Base-by-base conservation (phyloP, 2,888 invertebrate species). In the Thera obeliscata region DNA sequence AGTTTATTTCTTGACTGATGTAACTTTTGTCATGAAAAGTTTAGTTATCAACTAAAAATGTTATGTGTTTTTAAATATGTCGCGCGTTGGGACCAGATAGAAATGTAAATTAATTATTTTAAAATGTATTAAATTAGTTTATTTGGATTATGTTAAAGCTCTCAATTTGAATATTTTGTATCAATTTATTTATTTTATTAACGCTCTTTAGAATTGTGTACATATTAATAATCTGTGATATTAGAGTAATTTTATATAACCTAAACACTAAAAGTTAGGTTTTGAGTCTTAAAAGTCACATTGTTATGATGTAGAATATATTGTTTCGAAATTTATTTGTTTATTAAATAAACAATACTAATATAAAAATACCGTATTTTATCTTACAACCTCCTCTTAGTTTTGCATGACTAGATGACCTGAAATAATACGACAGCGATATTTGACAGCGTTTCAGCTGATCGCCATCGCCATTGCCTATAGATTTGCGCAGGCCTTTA, bases 291-390 rank as follows among this genome's bases (percentile, higher is more conserved):
- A 74, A 70, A 71, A 87, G 86, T 88, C 86, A 88, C 76, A 84
- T 81, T 85, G 87, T 90, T 90, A 87, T 82, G 81, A 84, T 78
- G 22, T 69, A 64, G 50, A 36, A 52, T 46, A 36, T 61, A 79
- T 87, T 89, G 87, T 90, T 86, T 87, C 79, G 86, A 81, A 85
- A 82, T 80, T 81, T 81, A 82, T 74, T 87, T 91, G 91, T 91
- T 91, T 91, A 91, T 90, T 61, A 87, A 91, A 91, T 91, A 91
- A 91, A 91, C 90, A 88, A 84, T 82, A 80, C 81, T 79, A 64
- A 73, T 80, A 76, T 71, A 73, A 65, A 65, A 38, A 49, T 33
- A 43, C 35, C 75, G 73, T 66, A 73, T 58, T 74, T 66, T 56
- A 2, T 43, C 9, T 9, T 49, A 36, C 9, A n/a, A 36, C 36